phyloP scores from a whole-genome alignment of 2,888 invertebrate species.

The Acanthosepion lycidas region DNA sequence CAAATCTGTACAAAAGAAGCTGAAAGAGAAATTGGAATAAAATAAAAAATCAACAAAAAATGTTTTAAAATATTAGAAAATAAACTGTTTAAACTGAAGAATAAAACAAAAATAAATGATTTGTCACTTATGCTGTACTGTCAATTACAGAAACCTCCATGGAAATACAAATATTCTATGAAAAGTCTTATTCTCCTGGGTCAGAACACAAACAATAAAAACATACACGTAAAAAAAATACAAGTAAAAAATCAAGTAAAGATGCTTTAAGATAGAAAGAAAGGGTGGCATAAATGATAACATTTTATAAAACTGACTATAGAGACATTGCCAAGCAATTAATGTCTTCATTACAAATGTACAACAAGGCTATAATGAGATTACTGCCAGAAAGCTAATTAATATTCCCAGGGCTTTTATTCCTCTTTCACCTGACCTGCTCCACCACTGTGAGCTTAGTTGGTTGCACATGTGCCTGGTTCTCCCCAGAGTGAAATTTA shows the following conservation, averaged over 20 bases:
- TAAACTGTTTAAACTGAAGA: background rate
- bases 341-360: background rate
- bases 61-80: background rate
- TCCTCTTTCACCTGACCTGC: background rate
- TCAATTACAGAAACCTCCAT: conserved; percentile 7
- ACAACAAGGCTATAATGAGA: background rate
- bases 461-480: background rate
- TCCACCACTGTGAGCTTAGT: background rate
- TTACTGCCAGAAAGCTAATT: conserved; percentile 21
- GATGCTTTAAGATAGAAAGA: background rate
- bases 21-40: background rate
- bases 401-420: background rate
- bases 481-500: background rate
- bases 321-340: conserved; percentile 8
- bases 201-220: background rate
- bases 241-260: background rate
- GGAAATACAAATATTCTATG: background rate
- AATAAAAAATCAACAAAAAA: background rate
- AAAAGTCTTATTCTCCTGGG: background rate
- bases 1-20: background rate
- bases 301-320: background rate
- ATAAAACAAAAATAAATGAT: background rate
- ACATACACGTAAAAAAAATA: background rate
- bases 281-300: background rate
- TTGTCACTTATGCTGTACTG: background rate